Base-by-base conservation (phyloP, 2,113 vertebrate genomes). In the Indri indri region DNA sequence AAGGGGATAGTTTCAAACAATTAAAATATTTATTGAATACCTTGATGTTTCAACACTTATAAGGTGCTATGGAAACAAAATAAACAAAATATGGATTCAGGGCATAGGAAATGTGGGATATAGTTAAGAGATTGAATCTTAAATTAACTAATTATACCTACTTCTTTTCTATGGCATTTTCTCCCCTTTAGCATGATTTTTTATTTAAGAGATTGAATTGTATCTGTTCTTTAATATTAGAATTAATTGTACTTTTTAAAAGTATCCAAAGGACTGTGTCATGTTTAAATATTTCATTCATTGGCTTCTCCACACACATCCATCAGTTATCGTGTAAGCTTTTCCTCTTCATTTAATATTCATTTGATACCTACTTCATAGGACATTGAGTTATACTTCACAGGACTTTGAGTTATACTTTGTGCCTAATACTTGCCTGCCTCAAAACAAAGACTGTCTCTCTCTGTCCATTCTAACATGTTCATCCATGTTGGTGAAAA, bases 341-440 rank as follows among this genome's bases (percentile, higher is more conserved):
- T 95, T 80, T 91, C 34, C 2, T 96, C 57, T 88, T 88, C 40
- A 91, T 86, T 86, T 96, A 87, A 80, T 92, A 91, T 89, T 91
- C 73, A 66, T 77, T 83, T 93, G 54, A 22, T 77, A 66, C 70
- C 37, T 68, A 37, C 71, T 76, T 57, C 32, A 76, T 68, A 86
- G 54, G 14, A 87, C 6, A 30, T 27, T 30, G 34, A 88, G 16
- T 91, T 79, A 80, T 40, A 61, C 6, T 27, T 10, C 47, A 34
- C 34, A 85, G 52, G 14, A 86, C 6, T 23, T 27, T 30, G 34
- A 88, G 12, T 91, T 83, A 80, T 42, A 61, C 6, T 27, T 10
- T 37, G 34, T 81, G 32, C 16, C 52, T 74, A 52, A 57, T 13
- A 81, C 2, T 5, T 8, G 32, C 32, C 22, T 40, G 11, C 27